phyloP scores from a whole-genome alignment of 1,140 invertebrate species.

The Papilio helenus region DNA sequence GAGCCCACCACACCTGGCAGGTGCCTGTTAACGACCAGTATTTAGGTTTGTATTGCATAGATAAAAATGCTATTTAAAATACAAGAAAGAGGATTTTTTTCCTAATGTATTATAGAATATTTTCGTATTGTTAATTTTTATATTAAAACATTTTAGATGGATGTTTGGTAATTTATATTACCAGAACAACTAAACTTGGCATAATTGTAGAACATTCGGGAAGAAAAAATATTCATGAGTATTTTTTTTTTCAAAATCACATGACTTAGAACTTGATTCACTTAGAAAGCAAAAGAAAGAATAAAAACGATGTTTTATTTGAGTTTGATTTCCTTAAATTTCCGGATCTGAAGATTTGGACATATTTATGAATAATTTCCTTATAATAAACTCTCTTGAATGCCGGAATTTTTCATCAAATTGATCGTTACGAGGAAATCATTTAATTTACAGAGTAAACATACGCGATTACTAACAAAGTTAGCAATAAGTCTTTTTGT shows the following conservation, averaged over 20 bases:
- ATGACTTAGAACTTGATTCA: background rate
- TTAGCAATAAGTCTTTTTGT: too few relatives aligned
- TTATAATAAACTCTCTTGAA: background rate
- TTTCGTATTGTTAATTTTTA: too few relatives aligned
- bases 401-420: background rate
- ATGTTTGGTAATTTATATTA: too few relatives aligned
- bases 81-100: background rate
- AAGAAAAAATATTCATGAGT: too few relatives aligned
- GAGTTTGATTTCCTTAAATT: background rate
- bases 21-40: conserved; percentile 64
- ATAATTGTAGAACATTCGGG: too few relatives aligned
- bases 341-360: background rate
- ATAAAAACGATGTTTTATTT: background rate
- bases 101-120: too few relatives aligned
- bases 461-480: too few relatives aligned
- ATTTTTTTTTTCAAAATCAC: background rate
- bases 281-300: background rate
- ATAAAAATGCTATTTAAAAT: background rate
- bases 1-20: conserved; percentile 76
- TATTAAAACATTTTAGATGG: too few relatives aligned
- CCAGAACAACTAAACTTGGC: too few relatives aligned
- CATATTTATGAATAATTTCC: background rate
- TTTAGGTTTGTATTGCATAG: conserved; percentile 44
- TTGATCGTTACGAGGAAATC: background rate
- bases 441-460: too few relatives aligned